Evolutionary conservation across 2,797 vertebrate genomes (phyloP), one percentile per base, ranked within the genome.

Genomic region (Rhodeus uyekii): DNA sequence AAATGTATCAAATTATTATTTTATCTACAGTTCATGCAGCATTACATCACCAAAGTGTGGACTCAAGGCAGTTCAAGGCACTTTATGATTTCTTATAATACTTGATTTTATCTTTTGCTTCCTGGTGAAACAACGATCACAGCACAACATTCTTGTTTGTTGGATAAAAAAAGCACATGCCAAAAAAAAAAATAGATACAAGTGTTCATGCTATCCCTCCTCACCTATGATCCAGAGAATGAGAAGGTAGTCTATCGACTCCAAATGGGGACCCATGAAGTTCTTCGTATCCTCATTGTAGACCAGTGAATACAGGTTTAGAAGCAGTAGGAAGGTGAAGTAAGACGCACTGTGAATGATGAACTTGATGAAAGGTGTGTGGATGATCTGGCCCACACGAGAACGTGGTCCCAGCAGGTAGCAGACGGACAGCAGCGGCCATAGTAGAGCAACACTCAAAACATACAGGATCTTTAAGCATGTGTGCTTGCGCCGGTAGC

Each of bases 281-380:
- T 99, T 97, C 90, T 98, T 99, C 91, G 95, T 98, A 89, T 92
- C 94, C 85, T 97, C 96, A 19, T 97, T 99, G 94, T 99, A 98
- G 85, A 99, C 96, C 88, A 98, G 92, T 9, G 97, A 99, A 91
- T 99, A 99, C 36, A 99, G 94, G 91, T 99, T 99, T 81, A 99
- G 95, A 85, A 99, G 89, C 24, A 99, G 93, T 80, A 99, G 92
- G 92, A 99, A 99, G 0, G 96, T 97, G 90, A 99, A 96, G 94
- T 99, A 99, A 2, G 98, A 99, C 83, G 98, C 98, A 90, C 97
- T 98, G 84, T 99, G 98, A 90, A 99, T 98, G 92, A 99, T 99
- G 91, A 99, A 99, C 90, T 99, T 99, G 92, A 99, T 96, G 71
- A 99, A 99, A 48, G 98, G 98, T 19, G 98, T 99, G 92, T 99